phyloP scores from a whole-genome alignment of 2,888 invertebrate genomes.

The Papilio gigon region DNA sequence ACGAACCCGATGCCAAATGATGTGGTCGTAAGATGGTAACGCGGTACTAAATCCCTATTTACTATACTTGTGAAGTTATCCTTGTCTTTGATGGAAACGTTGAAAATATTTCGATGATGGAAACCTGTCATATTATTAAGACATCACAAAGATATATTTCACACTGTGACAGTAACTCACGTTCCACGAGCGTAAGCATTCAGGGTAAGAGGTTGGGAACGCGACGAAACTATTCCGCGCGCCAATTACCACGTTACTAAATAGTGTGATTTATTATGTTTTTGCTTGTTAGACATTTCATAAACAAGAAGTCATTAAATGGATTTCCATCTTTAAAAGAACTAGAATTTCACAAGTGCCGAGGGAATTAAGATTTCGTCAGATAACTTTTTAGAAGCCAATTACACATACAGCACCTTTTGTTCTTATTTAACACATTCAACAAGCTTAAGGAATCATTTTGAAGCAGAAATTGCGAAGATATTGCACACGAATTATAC shows the following conservation, averaged over 20 bases:
- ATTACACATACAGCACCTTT: not conserved
- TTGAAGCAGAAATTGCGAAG: not conserved
- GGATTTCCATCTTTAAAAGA: constrained; percentile 38
- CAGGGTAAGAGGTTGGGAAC: constrained; percentile 1
- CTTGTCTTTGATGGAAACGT: too few species aligned
- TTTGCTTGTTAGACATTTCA: constrained; percentile 38
- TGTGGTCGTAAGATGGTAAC: too few species aligned
- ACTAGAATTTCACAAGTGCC: constrained; percentile 32
- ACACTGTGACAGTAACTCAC: not conserved
- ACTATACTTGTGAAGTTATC: too few species aligned
- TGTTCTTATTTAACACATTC: not conserved
- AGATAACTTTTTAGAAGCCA: not conserved
- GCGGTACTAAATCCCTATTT: too few species aligned
- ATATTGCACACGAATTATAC: too few species aligned
- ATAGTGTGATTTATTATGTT: constrained; percentile 42
- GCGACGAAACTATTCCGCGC: constrained; percentile 1
- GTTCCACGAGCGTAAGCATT: not conserved
- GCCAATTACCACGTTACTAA: constrained; percentile 18
- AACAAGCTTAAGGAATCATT: not conserved
- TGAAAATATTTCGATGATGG: not conserved
- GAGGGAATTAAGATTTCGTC: constrained; percentile 33
- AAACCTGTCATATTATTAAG: not conserved
- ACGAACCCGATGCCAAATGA: too few species aligned
- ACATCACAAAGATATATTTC: not conserved
- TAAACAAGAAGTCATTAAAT: constrained; percentile 37